Conservation (phyloP, 2,113 vertebrate species). For the Varanus salvator region DNA sequence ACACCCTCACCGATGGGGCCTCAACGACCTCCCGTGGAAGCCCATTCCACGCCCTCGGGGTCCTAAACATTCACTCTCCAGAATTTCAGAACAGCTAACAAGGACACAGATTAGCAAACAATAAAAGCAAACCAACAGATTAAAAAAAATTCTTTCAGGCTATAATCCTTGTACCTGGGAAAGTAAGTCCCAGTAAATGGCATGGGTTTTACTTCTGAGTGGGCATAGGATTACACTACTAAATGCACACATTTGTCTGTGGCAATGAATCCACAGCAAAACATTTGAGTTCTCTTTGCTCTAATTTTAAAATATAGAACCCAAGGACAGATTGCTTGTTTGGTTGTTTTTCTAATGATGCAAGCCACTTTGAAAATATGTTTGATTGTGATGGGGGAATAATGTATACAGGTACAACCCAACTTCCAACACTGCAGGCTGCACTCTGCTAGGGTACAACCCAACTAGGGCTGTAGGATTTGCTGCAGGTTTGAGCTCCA, state of each 20-base stretch:
- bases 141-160: neutral
- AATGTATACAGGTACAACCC: too few relatives aligned
- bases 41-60: too few relatives aligned
- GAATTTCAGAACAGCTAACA: neutral
- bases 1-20: too few relatives aligned
- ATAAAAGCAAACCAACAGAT: neutral
- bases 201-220: too few relatives aligned
- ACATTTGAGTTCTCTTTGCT: neutral
- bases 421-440: too few relatives aligned
- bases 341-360: neutral
- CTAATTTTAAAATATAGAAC: neutral
- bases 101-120: neutral
- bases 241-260: too few relatives aligned
- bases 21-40: too few relatives aligned
- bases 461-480: neutral
- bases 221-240: too few relatives aligned
- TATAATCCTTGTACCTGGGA: neutral
- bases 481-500: neutral
- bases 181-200: too few relatives aligned
- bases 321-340: neutral
- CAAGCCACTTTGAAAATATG: neutral
- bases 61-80: too few relatives aligned
- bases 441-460: too few relatives aligned
- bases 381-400: too few relatives aligned
- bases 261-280: neutral